Conservation (phyloP, 2,797 vertebrate genomes). For the Poecilia velifera region DNA sequence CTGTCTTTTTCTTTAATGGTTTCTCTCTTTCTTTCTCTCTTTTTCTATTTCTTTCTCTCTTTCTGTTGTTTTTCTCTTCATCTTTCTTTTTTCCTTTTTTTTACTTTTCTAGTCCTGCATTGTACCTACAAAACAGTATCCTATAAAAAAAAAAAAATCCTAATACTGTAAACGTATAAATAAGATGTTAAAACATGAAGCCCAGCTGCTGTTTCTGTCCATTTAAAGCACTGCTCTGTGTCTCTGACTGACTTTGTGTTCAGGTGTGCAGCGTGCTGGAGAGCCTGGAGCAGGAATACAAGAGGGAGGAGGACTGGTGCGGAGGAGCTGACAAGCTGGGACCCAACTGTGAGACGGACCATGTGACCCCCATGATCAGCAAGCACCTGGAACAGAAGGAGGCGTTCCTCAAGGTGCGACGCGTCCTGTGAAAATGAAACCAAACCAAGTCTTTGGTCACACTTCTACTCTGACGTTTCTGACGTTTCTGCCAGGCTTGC, state of each 20-base stretch:
- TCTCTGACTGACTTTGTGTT: neutral
- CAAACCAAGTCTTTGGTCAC: neutral
- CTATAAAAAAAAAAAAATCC: too few relatives aligned
- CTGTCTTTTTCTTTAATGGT: too few relatives aligned
- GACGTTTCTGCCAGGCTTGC: slow-evolving; percentile 82
- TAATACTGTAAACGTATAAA: too few relatives aligned
- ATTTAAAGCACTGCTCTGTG: neutral
- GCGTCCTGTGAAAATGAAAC: neutral
- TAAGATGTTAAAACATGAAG: too few relatives aligned
- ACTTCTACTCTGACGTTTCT: slow-evolving; percentile 3
- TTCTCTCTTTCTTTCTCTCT: too few relatives aligned
- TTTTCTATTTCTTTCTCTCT: too few relatives aligned
- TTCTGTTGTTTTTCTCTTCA: too few relatives aligned
- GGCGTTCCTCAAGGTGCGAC: slow-evolving; percentile 90
- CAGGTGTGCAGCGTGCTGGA: slow-evolving; percentile 94
- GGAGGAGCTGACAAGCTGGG: slow-evolving; percentile 97
- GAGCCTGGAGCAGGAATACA: slow-evolving; percentile 98
- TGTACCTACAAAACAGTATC: too few relatives aligned
- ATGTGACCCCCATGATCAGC: slow-evolving; percentile 97
- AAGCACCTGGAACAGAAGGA: slow-evolving; percentile 99
- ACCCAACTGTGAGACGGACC: slow-evolving; percentile 96
- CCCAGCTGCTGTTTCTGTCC: neutral
- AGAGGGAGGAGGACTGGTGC: slow-evolving; percentile 98
- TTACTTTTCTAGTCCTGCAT: too few relatives aligned
- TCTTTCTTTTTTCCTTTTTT: too few relatives aligned